Evolutionary conservation across 2,888 invertebrate species (phyloP), one percentile per base, ranked within the genome.

Genomic region (Eugnorisma glareosa): DNA sequence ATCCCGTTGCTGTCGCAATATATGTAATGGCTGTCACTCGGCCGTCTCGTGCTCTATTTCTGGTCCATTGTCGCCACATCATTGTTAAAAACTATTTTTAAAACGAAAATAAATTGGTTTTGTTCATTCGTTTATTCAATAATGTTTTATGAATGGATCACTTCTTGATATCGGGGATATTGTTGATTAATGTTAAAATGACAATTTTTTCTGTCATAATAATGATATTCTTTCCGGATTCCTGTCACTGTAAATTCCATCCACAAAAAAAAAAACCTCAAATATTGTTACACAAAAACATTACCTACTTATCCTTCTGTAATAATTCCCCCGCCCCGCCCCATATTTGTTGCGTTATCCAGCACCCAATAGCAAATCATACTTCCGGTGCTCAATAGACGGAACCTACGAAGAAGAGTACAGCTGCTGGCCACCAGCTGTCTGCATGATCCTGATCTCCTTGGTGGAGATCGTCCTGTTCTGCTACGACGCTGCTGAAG

Each of bases 371-470:
- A 94, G 94, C 93, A 93, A 92, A 91, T 84, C 93, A 79, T 86
- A 91, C 91, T 96, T 96, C 94, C 95, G 95, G 37, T 96, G 95
- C 91, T 89, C 95, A 40, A 48, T 79, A 97, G 98, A 98, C 96
- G 98, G 98, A 6, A 97, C 98, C 11, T 99, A 99, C 94, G 98
- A 99, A 91, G 98, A 99, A 89, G 98, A 99, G 92, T 99, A 99
- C 97, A 98, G 97, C 81, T 99, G 99, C 92, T 98, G 98, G 93
- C 99, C 99, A 24, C 99, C 99, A 0, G 98, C 98, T 0, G 92
- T 99, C 73, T 98, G 99, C 91, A 99, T 99, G 98, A 97, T 99
- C 83, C 95, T 99, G 81, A 98, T 99, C 89, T 99, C 99, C 8
- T 90, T 99, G 78, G 96, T 99, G 87, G 99, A 99, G 97, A 99